Evolutionary conservation across 2,113 vertebrate species (phyloP), one percentile per base, ranked within the genome.

Genomic region (Porphyrio hochstetteri): DNA sequence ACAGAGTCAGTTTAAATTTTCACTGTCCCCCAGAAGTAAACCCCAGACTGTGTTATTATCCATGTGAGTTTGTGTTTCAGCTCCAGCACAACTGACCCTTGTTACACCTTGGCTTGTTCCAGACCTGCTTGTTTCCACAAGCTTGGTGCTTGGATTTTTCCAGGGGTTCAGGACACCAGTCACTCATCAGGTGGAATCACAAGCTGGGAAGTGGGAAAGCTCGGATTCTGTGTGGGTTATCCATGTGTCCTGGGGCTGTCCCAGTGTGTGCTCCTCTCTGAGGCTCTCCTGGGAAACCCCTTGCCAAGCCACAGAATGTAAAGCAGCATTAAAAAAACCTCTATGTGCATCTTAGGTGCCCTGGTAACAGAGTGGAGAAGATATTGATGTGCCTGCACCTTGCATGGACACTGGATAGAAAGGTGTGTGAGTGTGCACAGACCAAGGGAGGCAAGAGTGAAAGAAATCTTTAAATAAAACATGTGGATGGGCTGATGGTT

Each of bases 11-110:
- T 68, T 67, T 17, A 11, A 11, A 2, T 91, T 72, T 63, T 40
- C n/a, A 9, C 38, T 35, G 2, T 33, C 38, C 8, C 67, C 36
- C 13, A 31, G 36, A 33, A 57, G 11, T n/a, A 21, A 65, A 46
- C 7, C 65, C 44, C 1, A 1, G 59, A 46, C 38, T 16, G 0
- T 53, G 6, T 40, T 28, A 9, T 78, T 55, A 72, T 8, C 75
- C 0, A 0, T 8, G 5, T 5, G 80, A 53, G 31, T 55, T 78
- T 42, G 55, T 4, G 2, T 75, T 42, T 24, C 44, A 31, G 3
- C 64, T 61, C 59, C 53, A 36, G 33, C 56, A 5, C 27, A 3
- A 5, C 53, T 57, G 21, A 6, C 60, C 59, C 42, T 6, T 35
- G 0, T 35, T n/a, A 19, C 7, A 56, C 16, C 55, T 50, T 50